phyloP scores from a whole-genome alignment of 2,113 vertebrate species.

The Phrynosoma platyrhinos region DNA sequence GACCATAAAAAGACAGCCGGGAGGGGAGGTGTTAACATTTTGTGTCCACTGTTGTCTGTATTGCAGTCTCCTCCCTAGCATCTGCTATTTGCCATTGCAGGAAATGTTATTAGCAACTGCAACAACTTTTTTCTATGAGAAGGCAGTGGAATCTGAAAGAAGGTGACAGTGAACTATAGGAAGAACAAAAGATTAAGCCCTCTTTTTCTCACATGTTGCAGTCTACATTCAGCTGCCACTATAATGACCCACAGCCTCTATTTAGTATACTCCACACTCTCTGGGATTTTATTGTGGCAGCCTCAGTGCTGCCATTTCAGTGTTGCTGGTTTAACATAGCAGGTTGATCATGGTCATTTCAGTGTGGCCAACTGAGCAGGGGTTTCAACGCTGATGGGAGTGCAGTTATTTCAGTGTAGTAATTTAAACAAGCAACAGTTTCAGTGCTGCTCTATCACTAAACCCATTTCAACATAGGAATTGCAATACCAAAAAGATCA shows the following conservation, averaged over 20 bases:
- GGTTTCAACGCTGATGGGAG: too few species aligned
- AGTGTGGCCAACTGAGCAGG: too few species aligned
- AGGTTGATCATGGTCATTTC: too few species aligned
- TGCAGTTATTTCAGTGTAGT: too few species aligned
- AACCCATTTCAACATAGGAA: too few species aligned
- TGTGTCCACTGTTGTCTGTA: neutral
- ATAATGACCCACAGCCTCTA: neutral
- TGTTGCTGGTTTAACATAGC: too few species aligned
- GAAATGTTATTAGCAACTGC: neutral
- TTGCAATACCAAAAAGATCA: too few species aligned
- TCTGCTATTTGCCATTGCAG: neutral
- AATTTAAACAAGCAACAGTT: too few species aligned
- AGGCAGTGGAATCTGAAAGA: neutral
- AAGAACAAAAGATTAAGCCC: neutral
- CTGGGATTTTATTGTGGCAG: too few species aligned
- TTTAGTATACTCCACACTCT: too few species aligned
- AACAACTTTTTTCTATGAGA: neutral
- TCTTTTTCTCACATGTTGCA: neutral
- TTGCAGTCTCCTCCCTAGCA: neutral
- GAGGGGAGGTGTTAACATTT: neutral
- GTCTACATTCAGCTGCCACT: neutral
- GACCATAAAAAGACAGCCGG: neutral
- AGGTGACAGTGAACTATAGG: neutral
- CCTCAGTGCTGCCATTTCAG: too few species aligned
- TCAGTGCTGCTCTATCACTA: too few species aligned